Evolutionary conservation across 1,140 invertebrate species (phyloP).

Genomic region (Nebria ingens): DNA sequence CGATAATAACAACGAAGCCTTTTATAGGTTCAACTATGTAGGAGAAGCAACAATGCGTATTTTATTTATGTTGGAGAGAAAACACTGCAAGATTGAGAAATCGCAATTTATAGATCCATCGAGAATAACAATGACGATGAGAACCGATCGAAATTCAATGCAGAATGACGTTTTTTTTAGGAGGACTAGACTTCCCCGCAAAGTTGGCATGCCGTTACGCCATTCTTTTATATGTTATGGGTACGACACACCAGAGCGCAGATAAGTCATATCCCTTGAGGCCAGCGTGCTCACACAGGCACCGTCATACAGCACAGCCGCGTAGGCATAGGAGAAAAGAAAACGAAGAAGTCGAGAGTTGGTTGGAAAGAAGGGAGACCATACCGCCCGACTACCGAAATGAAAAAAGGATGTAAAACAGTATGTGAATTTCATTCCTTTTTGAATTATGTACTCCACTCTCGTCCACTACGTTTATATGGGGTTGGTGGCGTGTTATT

Average conservation of each 20-base stretch:
- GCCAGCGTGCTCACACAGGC: conserved; percentile 11
- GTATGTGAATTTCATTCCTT: conserved; percentile 14
- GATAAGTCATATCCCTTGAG: conserved; percentile 15
- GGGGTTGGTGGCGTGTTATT: conserved; percentile 12
- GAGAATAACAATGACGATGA: no score
- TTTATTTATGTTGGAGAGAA: no score
- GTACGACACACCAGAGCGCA: not conserved
- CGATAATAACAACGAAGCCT: no score
- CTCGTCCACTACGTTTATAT: conserved; percentile 15
- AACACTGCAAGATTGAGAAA: no score
- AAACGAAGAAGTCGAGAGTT: no score
- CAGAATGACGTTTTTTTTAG: no score
- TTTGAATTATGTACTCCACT: conserved; percentile 16
- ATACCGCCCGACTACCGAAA: not conserved
- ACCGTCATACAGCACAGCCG: conserved; percentile 12
- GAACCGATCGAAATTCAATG: no score
- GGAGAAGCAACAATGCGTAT: no score
- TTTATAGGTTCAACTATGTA: no score
- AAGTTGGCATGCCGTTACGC: no score
- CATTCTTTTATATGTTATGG: conserved; percentile 4
- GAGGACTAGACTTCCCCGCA: no score
- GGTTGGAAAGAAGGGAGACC: not conserved
- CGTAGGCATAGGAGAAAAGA: conserved; percentile 9
- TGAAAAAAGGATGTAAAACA: conserved; percentile 15
- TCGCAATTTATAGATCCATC: no score